Evolutionary conservation across 2,888 invertebrate species (phyloP), one percentile per base, ranked within the genome.

Genomic region (Tholera decimalis): DNA sequence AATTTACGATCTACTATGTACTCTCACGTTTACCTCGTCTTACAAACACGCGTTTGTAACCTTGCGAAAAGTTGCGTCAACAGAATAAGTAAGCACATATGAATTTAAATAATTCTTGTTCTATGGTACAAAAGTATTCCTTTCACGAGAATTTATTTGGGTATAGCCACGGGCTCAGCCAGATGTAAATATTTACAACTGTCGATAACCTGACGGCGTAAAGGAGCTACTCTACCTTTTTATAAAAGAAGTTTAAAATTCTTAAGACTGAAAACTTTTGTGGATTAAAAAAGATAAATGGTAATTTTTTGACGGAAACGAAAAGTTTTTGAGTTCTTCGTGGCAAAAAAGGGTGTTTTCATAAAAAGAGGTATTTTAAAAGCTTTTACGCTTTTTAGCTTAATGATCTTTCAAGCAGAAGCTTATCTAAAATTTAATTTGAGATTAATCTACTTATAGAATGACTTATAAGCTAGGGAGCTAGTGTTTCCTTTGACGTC

Each of bases 211-310:
- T 24, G n/a, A n/a, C 30, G 22, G n/a, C 20, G 20, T 37, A 35
- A 50, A n/a, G 30, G 20, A 46, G 18, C 41, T 50, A 9, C 24
- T 50, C 20, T 18, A 26, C 22, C 22, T 28, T 54, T 51, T 67
- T 57, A 33, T 47, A 24, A 65, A 57, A 53, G 1, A 62, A 55
- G 8, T 47, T 46, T 43, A 39, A 33, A n/a, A 72, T 75, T 75
- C 47, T 46, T 41, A 49, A 65, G 9, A 18, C 58, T 39, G 28
- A 59, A 64, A 77, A 66, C 22, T 80, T 56, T 61, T 24, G 53
- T 50, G 55, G 53, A 75, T 65, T 66, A 72, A 55, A 71, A 77
- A 62, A 72, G 58, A 77, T 73, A 53, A 72, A 75, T 72, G 47
- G 44, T 62, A 56, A 58, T 60, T 49, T 63, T 64, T 61, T 68